These are phyloP conservation scores for Pomacea canaliculata DNA, from an alignment of 2,888 invertebrate genomes.

Conservation along the genomic window DNA sequence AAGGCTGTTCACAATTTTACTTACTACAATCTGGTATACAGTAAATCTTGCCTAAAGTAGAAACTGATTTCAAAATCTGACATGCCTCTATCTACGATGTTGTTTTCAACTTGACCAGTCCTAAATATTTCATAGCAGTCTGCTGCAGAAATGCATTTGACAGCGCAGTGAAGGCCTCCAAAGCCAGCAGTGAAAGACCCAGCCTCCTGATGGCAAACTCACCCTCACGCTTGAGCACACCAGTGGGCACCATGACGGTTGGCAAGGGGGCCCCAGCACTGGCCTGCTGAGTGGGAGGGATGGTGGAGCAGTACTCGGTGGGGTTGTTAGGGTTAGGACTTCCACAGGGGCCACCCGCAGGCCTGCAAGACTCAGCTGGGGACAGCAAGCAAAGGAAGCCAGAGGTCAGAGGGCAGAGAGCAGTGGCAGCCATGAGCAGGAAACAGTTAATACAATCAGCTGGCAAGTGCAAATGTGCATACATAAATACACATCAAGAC, in stretches of 20 bases:
- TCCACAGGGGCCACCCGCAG: constrained; percentile 33
- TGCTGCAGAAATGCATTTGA: too few relatives aligned
- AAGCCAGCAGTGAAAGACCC: too few relatives aligned
- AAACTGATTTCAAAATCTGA: too few relatives aligned
- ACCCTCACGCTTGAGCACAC: constrained; percentile 83
- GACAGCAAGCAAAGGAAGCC: constrained; percentile 30
- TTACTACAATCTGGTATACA: too few relatives aligned
- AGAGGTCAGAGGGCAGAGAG: constrained; percentile 6
- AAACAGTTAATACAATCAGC: constrained; percentile 2
- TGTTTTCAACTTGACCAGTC: too few relatives aligned
- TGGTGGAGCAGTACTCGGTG: constrained; percentile 87
- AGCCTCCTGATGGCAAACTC: constrained; percentile 43
- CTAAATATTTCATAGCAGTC: too few relatives aligned
- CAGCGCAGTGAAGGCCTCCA: too few relatives aligned
- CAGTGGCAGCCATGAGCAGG: constrained; percentile 1
- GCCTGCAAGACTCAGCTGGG: constrained; percentile 35
- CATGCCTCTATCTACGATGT: too few relatives aligned
- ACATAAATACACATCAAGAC: neutral
- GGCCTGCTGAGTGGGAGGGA: constrained; percentile 83
- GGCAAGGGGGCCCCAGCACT: constrained; percentile 74
- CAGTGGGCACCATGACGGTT: constrained; percentile 87
- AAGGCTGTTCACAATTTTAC: too few relatives aligned
- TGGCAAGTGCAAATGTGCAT: neutral
- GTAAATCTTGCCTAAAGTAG: too few relatives aligned
- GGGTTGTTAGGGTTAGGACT: constrained; percentile 86